These are phyloP conservation scores for Gambelia wislizenii DNA, from an alignment of 2,797 vertebrate genomes.

Conservation along the genomic window DNA sequence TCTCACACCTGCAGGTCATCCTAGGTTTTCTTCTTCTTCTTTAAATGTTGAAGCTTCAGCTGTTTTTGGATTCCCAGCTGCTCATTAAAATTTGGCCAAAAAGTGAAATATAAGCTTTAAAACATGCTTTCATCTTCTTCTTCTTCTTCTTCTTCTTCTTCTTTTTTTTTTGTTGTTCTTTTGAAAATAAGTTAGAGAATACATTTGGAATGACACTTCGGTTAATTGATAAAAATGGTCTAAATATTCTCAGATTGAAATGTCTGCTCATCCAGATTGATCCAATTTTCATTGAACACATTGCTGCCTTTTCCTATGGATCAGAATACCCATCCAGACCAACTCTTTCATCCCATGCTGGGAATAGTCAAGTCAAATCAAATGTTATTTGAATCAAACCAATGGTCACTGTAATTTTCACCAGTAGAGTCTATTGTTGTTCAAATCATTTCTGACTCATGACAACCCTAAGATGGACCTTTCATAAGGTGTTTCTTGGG, in stretches of 20 bases:
- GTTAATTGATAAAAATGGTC: not conserved
- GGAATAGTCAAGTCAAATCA: not conserved
- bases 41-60: not conserved
- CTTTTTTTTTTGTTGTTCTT: not conserved
- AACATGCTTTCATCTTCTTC: too few species aligned
- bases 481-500: too few species aligned
- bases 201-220: conserved; percentile 6
- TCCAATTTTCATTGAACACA: not conserved
- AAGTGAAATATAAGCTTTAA: not conserved
- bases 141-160: too few species aligned
- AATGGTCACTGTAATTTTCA: too few species aligned
- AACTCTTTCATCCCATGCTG: not conserved
- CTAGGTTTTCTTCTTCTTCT: not conserved
- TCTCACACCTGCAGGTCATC: not conserved
- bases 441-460: too few species aligned
- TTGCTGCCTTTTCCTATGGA: too few species aligned
- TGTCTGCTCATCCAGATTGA: not conserved
- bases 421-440: too few species aligned
- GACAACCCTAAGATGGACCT: too few species aligned
- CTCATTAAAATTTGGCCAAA: not conserved
- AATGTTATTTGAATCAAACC: too few species aligned
- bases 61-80: not conserved
- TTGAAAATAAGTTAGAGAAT: not conserved
- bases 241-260: not conserved
- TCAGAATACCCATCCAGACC: not conserved